Conservation (phyloP, 2,888 invertebrate genomes). For the Phortica magna region DNA sequence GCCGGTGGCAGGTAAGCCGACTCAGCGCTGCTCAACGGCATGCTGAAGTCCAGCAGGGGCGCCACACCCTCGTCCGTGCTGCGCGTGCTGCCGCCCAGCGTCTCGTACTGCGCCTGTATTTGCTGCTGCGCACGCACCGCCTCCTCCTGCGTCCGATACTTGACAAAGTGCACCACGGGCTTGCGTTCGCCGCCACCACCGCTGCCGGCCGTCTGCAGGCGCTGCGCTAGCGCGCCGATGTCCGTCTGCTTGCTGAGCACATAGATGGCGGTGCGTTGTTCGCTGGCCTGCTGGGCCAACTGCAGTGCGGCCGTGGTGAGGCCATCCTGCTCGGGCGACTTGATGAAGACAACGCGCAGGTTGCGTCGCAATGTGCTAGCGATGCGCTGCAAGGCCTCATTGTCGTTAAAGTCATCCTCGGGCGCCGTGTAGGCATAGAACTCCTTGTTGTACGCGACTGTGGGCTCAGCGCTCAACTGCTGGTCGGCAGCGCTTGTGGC, state of each 20-base stretch:
- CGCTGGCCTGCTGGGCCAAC: conserved; percentile 66
- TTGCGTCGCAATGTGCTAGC: conserved; percentile 66
- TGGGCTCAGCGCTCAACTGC: conserved; percentile 6
- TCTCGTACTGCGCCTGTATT: conserved; percentile 70
- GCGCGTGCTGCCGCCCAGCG: conserved; percentile 65
- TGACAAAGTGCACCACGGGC: conserved; percentile 73
- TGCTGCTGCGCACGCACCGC: conserved; percentile 70
- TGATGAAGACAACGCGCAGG: conserved; percentile 73
- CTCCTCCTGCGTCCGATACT: conserved; percentile 72
- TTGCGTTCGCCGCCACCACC: conserved; percentile 49
- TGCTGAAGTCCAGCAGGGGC: conserved; percentile 64
- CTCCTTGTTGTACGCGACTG: conserved; percentile 69
- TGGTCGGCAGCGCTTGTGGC: conserved; percentile 25
- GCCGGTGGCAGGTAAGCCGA: background rate
- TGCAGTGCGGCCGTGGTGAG: conserved; percentile 66
- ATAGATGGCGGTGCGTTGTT: conserved; percentile 72
- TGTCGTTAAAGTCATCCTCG: conserved; percentile 67
- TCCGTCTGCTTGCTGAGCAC: conserved; percentile 72
- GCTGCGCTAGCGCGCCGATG: conserved; percentile 60
- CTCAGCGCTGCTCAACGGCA: background rate
- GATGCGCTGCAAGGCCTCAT: conserved; percentile 55
- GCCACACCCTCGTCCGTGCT: conserved; percentile 70
- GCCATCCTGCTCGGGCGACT: conserved; percentile 70
- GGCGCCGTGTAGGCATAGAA: conserved; percentile 72
- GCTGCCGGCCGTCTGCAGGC: conserved; percentile 57